These are phyloP conservation scores for Sicus ferrugineus DNA, from an alignment of 2,888 invertebrate genomes.

Conservation along the genomic window DNA sequence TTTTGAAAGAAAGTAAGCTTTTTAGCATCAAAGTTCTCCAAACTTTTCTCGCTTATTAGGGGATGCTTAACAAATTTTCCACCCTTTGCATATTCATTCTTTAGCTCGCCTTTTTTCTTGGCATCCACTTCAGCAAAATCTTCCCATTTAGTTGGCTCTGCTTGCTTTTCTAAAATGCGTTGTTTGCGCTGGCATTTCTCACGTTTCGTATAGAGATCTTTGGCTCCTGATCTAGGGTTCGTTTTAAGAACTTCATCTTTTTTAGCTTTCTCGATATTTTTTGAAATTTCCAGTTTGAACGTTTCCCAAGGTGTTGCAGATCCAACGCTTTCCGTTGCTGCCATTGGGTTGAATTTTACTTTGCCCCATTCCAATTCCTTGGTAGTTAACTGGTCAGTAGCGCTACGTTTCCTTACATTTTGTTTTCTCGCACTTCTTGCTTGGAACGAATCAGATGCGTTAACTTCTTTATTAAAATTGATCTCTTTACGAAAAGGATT, in stretches of 20 bases:
- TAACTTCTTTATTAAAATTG: background rate
- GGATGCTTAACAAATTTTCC: background rate
- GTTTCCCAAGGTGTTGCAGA: constrained; percentile 55
- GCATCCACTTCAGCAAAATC: constrained; percentile 46
- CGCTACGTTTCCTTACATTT: background rate
- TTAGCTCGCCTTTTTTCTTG: background rate
- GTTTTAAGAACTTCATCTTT: constrained; percentile 43
- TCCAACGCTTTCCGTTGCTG: constrained; percentile 38
- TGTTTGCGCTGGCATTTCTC: constrained; percentile 52
- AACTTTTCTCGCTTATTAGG: constrained; percentile 33
- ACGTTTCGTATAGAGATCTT: constrained; percentile 46
- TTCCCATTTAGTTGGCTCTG: constrained; percentile 53
- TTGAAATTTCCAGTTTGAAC: constrained; percentile 54
- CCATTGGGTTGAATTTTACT: constrained; percentile 38
- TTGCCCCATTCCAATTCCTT: constrained; percentile 41
- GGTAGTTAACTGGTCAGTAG: background rate
- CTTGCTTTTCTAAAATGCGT: constrained; percentile 50
- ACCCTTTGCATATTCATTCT: constrained; percentile 14
- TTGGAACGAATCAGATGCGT: background rate
- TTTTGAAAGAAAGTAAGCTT: constrained; percentile 47
- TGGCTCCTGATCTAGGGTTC: constrained; percentile 45
- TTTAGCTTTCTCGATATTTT: constrained; percentile 45
- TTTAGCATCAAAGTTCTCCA: constrained; percentile 43
- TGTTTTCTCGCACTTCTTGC: background rate
- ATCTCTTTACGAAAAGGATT: background rate